Base-by-base conservation (phyloP, 2,888 invertebrate genomes). In the Eupithecia subumbrata region DNA sequence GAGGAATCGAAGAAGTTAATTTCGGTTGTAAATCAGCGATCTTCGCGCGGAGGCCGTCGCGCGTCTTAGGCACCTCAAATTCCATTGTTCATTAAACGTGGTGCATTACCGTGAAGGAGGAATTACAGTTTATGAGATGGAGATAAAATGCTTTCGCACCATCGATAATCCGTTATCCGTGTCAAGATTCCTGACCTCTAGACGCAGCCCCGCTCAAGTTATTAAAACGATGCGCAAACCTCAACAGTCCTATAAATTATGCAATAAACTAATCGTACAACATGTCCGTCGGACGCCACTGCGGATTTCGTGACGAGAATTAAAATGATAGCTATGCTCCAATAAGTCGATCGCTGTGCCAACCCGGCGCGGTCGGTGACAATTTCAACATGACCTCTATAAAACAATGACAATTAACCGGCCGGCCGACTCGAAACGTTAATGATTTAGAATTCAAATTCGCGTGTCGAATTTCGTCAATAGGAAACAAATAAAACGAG, bases 271-370 rank as follows among this genome's bases (percentile, higher is more conserved):
- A 88, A 90, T 90, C 90, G 87, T 83, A 87, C 86, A 86, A 87
- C 89, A 88, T 89, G 87, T 89, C 86, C 84, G 87, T 80, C 85
- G 86, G 85, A 84, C 84, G 85, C 79, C 81, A 84, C 83, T 84
- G 85, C 84, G 83, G 84, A 86, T 86, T 86, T 87, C 92, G 92
- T 92, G 93, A 89, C 87, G 81, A 83, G 93, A 92, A 92, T 93
- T 88, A 91, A 90, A 90, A 91, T 91, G 83, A 87, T 85, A 84
- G 89, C 86, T 85, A 90, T 90, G 94, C 92, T 94, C 94, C 93
- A 94, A 92, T 94, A 94, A 94, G 88, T 88, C 85, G 85, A 87
- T 87, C 90, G 89, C 87, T 92, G 88, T 88, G 90, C 90, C 90
- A 93, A 94, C 78, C 9, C 43, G 82, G 83, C 84, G 84, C 84